phyloP scores from a whole-genome alignment of 2,113 vertebrate genomes.

The Bufo gargarizans region DNA sequence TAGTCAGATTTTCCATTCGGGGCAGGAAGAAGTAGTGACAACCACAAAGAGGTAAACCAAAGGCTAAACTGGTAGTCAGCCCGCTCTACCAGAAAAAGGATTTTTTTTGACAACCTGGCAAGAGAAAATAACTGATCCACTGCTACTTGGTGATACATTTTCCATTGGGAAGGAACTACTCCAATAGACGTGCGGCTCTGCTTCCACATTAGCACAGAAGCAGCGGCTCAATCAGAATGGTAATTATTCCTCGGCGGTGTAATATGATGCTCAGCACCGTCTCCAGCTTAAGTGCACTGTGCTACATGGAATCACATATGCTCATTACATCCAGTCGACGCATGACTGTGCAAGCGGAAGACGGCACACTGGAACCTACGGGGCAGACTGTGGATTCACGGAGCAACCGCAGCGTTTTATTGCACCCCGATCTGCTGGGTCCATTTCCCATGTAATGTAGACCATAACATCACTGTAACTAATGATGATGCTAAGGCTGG shows the following conservation, averaged over 20 bases:
- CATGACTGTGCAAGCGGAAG: not conserved
- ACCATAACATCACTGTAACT: slow-evolving; percentile 1
- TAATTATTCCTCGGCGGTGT: not conserved
- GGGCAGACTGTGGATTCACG: not conserved
- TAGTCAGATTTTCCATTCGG: too few relatives aligned
- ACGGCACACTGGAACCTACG: not conserved
- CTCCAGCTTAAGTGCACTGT: not conserved
- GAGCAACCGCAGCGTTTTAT: slow-evolving; percentile 4
- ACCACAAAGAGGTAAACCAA: not conserved
- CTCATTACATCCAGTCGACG: not conserved
- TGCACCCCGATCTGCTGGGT: not conserved
- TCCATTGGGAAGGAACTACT: too few relatives aligned
- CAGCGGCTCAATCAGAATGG: not conserved
- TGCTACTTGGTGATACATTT: too few relatives aligned
- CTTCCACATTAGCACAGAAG: not conserved
- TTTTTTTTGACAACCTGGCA: too few relatives aligned
- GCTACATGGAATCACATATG: not conserved
- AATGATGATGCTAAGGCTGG: not conserved
- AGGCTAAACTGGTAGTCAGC: not conserved
- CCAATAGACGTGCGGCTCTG: not conserved
- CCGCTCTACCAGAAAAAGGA: too few relatives aligned
- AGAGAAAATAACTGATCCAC: too few relatives aligned
- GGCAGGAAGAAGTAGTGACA: not conserved
- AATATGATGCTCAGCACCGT: slow-evolving; percentile 17
- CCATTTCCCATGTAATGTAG: not conserved